Evolutionary conservation across 1,140 invertebrate genomes (phyloP), one percentile per base, ranked within the genome.

Genomic region (Drosophila grimshawi): DNA sequence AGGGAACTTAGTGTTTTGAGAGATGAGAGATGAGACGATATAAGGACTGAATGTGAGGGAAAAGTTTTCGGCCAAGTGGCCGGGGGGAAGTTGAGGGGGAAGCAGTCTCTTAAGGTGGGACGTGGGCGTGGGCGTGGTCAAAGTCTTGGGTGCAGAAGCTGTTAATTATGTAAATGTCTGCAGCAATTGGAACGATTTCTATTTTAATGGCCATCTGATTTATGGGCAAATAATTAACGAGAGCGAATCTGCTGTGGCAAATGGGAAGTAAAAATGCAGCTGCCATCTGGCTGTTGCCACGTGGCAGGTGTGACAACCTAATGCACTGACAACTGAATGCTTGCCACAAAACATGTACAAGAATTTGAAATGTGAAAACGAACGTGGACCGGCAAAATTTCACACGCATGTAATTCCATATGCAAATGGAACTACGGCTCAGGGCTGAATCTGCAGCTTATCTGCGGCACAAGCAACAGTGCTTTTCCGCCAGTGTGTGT

Each of bases 191-290:
- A 39, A 56, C 53, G 53, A 29, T 48, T 30, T 35, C 43, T 53
- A 51, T 53, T 78, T 79, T 79, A 68, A 86, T 61, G 71, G 66
- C 67, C 72, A 29, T 8, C 65, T 70, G 80, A 88, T 88, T 86
- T 86, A 86, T 80, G 80, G 86, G 83, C 83, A 83, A 76, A 80
- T 88, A 88, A 88, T 77, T 80, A 68, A 76, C 68, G 66, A 74
- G 48, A 82, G 76, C 76, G 83, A 86, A 86, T 86, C 88, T 86
- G 83, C 77, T 82, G 62, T 57, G 66, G 67, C 19, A 19, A 74
- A 64, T 80, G 65, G 10, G 10, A 77, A 80, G 80, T 68, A 77
- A 57, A 80, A 60, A 73, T 81, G 69, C 60, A 78, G 60, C 71
- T 76, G 72, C 64, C 72, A 55, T 7, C n/a, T 19, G 19, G 19